Percentiles rank a stretch among this genome's conserved stretches.
Evolutionary conservation across 2,797 vertebrate species (phyloP).

Genomic region (Leucoraja ocellata): DNA sequence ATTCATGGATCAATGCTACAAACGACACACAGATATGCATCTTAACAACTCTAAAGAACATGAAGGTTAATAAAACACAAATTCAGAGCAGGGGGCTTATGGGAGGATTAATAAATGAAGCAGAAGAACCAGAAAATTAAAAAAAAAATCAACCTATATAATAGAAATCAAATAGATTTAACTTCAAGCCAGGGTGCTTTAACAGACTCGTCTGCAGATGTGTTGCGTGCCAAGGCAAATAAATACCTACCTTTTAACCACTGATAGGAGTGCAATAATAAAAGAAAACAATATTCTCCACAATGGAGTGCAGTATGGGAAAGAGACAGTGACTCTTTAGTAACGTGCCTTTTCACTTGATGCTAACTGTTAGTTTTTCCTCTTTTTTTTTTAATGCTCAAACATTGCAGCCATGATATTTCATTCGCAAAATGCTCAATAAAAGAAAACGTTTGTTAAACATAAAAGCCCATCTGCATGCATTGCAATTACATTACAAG

Average conservation of each 20-base stretch:
- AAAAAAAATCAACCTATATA: conserved; percentile 49
- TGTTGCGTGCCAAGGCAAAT: conserved; percentile 89
- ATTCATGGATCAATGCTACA: conserved; percentile 68
- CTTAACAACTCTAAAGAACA: conserved; percentile 62
- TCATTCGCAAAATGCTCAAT: not conserved
- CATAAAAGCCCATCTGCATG: conserved; percentile 29
- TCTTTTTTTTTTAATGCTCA: conserved; percentile 11
- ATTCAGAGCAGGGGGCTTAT: conserved; percentile 54
- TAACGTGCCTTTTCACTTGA: conserved; percentile 74
- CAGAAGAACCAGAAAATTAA: conserved; percentile 53
- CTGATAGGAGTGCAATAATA: conserved; percentile 94
- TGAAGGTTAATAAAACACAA: conserved; percentile 56
- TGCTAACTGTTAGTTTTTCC: conserved; percentile 49
- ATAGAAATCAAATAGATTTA: conserved; percentile 69
- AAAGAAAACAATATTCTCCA: conserved; percentile 93
- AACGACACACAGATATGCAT: conserved; percentile 83
- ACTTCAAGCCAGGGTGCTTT: conserved; percentile 96
- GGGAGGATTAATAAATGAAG: conserved; percentile 66
- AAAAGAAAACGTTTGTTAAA: not conserved
- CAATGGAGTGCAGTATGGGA: conserved; percentile 84
- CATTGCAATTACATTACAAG: conserved; percentile 29
- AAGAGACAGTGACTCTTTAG: conserved; percentile 95
- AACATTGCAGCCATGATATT: conserved; percentile 19
- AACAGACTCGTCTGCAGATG: conserved; percentile 96
- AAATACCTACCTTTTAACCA: conserved; percentile 97